Base-by-base conservation (phyloP, 2,797 vertebrate genomes). In the Mico argentatus region DNA sequence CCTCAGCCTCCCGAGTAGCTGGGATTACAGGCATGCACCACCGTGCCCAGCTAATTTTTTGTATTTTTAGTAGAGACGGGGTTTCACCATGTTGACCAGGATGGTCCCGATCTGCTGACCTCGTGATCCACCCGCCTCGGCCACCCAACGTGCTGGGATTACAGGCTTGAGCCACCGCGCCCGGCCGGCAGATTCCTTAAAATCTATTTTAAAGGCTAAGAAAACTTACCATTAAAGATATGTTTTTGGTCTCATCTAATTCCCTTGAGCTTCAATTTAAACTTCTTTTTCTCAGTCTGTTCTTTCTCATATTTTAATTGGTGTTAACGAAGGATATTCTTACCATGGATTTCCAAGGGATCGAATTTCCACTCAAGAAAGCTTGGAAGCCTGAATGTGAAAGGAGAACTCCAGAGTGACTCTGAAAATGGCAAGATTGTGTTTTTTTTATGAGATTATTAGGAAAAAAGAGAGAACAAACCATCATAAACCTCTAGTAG, bases 221-320 rank as follows among this genome's bases (percentile, higher is more conserved):
- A 76, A 87, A 94, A 84, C 6, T 52, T 90, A 86, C 36, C 2
- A 1, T 61, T 86, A 67, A 81, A 95, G 76, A 57, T 9, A 0
- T 61, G 85, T 94, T 87, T 46, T 91, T 96, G 95, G 50, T 83
- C 79, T 95, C 46, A 59, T 48, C 12, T 92, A 94, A 96, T 93
- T 88, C n/a, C 67, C 33, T 90, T n/a, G n/a, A 92, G 79, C 59
- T 64, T 14, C 55, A 96, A 75, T 88, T 91, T 94, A 91, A 91
- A 7, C 33, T 95, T 88, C 72, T 70, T 90, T 82, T 57, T 75
- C 46, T 89, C 92, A 90, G 59, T 73, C 36, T 92, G 24, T 88
- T 97, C 64, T 90, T 90, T 95, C 59, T 70, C 24, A 14, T 85
- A 52, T 91, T 96, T 96, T 93, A 95, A 92, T 88, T 92, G 61